Base-by-base conservation (phyloP, 2,113 vertebrate species). In the Elaphurus davidianus region DNA sequence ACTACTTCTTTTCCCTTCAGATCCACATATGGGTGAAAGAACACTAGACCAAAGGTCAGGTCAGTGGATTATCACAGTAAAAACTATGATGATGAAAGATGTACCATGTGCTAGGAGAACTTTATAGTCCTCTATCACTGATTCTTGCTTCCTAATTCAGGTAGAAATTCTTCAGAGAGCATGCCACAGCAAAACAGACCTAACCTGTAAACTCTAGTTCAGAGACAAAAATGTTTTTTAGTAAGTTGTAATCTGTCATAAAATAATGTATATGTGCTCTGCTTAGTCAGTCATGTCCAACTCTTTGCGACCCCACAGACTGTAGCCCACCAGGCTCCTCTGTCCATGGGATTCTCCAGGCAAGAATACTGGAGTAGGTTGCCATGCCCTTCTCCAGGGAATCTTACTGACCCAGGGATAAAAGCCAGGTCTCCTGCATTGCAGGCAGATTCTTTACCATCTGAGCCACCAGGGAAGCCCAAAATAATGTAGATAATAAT, bases 31-130 rank as follows among this genome's bases (percentile, higher is more conserved):
- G 1, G 5, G 19, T 1, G 43, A 81, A 76, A 82, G 57, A 87
- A 36, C 93, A 40, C 8, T 28, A 17, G 45, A 43, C 6, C 28
- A 27, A 55, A 60, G 15, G 2, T 16, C n/a, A 16, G 30, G 43
- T 43, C 9, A 19, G 8, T 50, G 47, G 36, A 17, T 2, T 6
- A n/a, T 27, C 6, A 81, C 23, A 25, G 1, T 11, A 83, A 57
- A 16, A 55, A 17, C 27, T 54, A 0, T 36, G 28, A 1, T 19
- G 36, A 30, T 21, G 16, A 54, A 33, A 16, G 15, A 28, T 13
- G 5, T 0, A 13, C 12, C 4, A 13, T 1, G 28, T 8, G 6
- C 13, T 50, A 3, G 28, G 21, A 89, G 28, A 60, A 55, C 21
- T 36, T 59, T 5, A 33, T 13, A 17, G 30, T 45, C 23, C 27